Base-by-base conservation (phyloP, 2,113 vertebrate genomes). In the Trichomycterus rosablanca region DNA sequence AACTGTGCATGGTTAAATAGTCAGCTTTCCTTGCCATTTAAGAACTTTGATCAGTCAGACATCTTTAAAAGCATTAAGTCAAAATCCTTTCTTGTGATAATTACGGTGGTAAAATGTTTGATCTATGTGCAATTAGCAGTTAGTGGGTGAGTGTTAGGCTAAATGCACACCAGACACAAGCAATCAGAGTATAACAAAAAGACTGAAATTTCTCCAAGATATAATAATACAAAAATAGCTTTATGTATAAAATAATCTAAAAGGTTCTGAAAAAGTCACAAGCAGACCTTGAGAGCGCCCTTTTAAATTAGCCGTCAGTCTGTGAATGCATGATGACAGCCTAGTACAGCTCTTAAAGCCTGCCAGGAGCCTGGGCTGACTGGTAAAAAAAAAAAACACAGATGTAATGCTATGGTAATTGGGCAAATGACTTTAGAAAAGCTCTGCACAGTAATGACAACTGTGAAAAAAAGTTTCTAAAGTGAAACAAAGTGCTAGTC, bases 321-420 rank as follows among this genome's bases (percentile, higher is more conserved):
- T 56, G 14, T 48, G 51, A 69, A 77, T 67, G 71, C 39, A 74
- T 44, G 76, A 77, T 76, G 76, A 78, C 72, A 75, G 68, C 62
- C 71, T 61, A 73, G 5, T 40, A 40, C 37, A 12, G 12, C 75
- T 78, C 72, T 72, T 76, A 81, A 79, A 66, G 28, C 58, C 65
- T 76, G 74, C 72, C 77, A 74, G 63, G 67, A 37, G 75, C 71
- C 78, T 69, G 16, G 51, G 45, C 51, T 56, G 44, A 61, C 61
- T 57, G 56, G 24, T 19, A 7, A 44, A 26, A 12, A 7, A 10
- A 66, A 59, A 19, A 35, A 45, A 44, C 52, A 58, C 15, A 61
- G 65, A 66, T 57, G 37, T 28, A 58, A 59, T 49, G 42, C 23
- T 30, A 5, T 48, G 37, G 53, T 66, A 59, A 70, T 67, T 70